Base-by-base conservation (phyloP, 1,140 invertebrate species). In the Bemisia tabaci region DNA sequence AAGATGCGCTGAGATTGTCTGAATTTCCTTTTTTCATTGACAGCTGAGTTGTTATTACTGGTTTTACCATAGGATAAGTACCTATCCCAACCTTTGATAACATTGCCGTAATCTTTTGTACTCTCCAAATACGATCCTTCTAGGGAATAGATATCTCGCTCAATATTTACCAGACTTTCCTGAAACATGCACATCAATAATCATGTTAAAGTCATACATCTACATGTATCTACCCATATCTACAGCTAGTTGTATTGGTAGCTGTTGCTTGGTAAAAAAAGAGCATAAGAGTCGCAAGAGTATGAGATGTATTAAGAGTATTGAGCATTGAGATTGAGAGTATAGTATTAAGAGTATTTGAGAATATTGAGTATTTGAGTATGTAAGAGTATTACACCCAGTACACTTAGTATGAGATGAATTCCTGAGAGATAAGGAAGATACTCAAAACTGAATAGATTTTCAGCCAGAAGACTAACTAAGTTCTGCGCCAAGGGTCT, bases 41-140 rank as follows among this genome's bases (percentile, higher is more conserved):
- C 88, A 17, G 33, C 33, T 48, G 33, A 48, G 83, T 95, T 95
- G 67, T 91, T 94, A 74, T 91, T 92, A 58, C 87, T 91, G 70
- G 88, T 92, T 84, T 95, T 95, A 74, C 93, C 96, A 65, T 89
- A 90, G 1, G 91, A 89, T 26, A 97, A 81, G 76, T 97, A 98
- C 73, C 94, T 82, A 75, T 98, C 95, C 95, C 95, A 98, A 65
- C 96, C 96, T 79, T 94, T 80, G 65, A 98, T 97, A 68, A 98
- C 97, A 77, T 99, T 99, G 2, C 97, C 97, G 82, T 98, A 98
- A 5, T 97, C 80, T 74, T 97, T 94, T 1, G 97, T 98, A 73
- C 98, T 96, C 81, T 98, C 96, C 68, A 98, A 81, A 76, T 99
- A 99, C 71, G 94, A 95, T 26, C 95, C 96, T 82, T 99, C 97